These are phyloP conservation scores for Sipha maydis DNA, from an alignment of 2,888 invertebrate species.

Conservation along the genomic window DNA sequence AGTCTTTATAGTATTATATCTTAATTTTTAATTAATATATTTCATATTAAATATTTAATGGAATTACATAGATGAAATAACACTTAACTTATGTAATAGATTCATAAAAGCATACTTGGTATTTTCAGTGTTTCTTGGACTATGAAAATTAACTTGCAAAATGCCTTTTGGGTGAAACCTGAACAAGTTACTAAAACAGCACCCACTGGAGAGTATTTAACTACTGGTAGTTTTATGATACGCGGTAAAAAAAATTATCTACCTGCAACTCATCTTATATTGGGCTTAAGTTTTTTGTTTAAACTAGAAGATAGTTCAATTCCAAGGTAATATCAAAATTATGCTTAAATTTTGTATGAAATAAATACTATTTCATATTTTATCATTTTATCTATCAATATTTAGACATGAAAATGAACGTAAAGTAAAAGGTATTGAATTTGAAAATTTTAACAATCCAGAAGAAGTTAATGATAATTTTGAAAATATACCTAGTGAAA, in stretches of 20 bases:
- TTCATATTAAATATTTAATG: no score
- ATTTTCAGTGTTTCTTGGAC: conserved; percentile 93
- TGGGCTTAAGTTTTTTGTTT: conserved; percentile 95
- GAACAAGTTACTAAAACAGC: conserved; percentile 97
- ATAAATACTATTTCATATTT: neutral
- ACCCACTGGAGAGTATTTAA: conserved; percentile 96
- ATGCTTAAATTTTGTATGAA: neutral
- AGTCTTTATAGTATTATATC: neutral
- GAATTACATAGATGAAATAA: no score
- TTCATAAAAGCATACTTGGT: conserved; percentile 19
- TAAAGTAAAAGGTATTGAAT: conserved; percentile 70
- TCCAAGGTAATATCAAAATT: conserved; percentile 69
- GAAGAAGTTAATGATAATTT: conserved; percentile 65
- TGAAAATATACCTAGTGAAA: conserved; percentile 65
- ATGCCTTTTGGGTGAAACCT: conserved; percentile 96
- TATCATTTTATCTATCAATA: neutral
- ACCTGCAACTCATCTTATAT: conserved; percentile 88
- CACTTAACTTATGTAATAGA: no score
- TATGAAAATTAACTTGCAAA: conserved; percentile 88
- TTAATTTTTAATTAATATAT: neutral
- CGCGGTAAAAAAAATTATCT: conserved; percentile 97
- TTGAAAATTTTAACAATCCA: conserved; percentile 30
- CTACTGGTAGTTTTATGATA: conserved; percentile 97
- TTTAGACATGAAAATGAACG: conserved; percentile 74
- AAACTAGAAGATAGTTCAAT: conserved; percentile 90